Evolutionary conservation across 2,113 vertebrate species (phyloP).

Genomic region (Percina caprodes): DNA sequence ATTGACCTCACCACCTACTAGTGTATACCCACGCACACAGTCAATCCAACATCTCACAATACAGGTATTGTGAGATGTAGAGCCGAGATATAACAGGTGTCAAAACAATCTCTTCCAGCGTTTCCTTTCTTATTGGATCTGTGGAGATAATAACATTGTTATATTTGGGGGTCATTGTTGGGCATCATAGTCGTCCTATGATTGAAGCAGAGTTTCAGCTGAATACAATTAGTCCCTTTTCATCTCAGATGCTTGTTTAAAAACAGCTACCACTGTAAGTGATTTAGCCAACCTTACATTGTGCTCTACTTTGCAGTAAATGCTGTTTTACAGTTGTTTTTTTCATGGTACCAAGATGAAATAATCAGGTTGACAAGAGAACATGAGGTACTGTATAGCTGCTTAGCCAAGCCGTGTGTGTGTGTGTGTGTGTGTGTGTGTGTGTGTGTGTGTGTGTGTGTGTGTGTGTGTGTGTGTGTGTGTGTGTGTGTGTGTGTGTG

Average conservation of each 20-base stretch:
- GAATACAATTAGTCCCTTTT: not conserved
- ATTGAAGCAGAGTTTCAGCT: slow-evolving; percentile 5
- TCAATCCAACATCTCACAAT: slow-evolving; percentile 7
- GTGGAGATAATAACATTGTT: not conserved
- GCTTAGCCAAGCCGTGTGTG: not conserved
- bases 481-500: not conserved
- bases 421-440: not conserved
- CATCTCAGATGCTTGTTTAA: not conserved
- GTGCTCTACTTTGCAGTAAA: slow-evolving; percentile 15
- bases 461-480: too few relatives aligned
- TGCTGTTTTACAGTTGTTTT: slow-evolving; percentile 1
- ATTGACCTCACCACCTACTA: slow-evolving; percentile 44
- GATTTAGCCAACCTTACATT: not conserved
- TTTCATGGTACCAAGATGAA: slow-evolving; percentile 20
- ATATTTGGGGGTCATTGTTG: slow-evolving; percentile 1
- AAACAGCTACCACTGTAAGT: not conserved
- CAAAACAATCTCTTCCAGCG: slow-evolving; percentile 15
- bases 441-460: not conserved
- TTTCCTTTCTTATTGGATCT: slow-evolving; percentile 12
- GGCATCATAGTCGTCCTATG: not conserved
- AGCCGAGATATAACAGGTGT: slow-evolving; percentile 30
- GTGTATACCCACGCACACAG: slow-evolving; percentile 31
- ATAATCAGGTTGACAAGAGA: slow-evolving; percentile 44
- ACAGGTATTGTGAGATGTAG: slow-evolving; percentile 14
- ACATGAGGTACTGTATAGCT: slow-evolving; percentile 13